Evolutionary conservation across 2,888 invertebrate species (phyloP).

Genomic region (Lepidonotus clava): DNA sequence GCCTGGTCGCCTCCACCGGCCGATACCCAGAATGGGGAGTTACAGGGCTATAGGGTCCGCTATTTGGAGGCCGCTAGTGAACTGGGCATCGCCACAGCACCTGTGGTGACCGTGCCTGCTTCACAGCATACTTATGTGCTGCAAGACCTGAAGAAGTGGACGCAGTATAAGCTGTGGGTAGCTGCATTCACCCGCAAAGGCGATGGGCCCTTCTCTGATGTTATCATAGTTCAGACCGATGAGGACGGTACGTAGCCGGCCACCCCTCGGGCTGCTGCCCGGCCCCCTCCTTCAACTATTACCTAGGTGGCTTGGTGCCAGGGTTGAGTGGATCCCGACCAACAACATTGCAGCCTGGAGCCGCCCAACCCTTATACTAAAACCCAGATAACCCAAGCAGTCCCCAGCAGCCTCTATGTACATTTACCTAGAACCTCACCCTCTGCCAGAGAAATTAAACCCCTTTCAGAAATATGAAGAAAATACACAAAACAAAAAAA

Average conservation of each 20-base stretch:
- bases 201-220: conserved; percentile 94
- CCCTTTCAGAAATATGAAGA: too few species aligned
- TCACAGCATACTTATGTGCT: conserved; percentile 84
- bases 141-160: conserved; percentile 96
- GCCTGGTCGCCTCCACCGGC: conserved; percentile 95
- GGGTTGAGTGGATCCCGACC: conserved; percentile 44
- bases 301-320: conserved; percentile 51
- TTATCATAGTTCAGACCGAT: conserved; percentile 94
- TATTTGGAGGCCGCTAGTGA: conserved; percentile 80
- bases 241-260: conserved; percentile 95
- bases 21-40: conserved; percentile 91
- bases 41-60: conserved; percentile 76
- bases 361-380: not conserved
- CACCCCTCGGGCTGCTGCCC: conserved; percentile 18
- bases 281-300: conserved; percentile 48
- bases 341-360: conserved; percentile 41
- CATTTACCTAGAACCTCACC: not conserved
- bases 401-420: not conserved
- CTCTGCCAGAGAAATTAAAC: too few species aligned
- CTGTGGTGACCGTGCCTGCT: conserved; percentile 72
- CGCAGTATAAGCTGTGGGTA: conserved; percentile 97
- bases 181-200: conserved; percentile 87
- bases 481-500: too few species aligned
- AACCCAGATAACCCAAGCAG: not conserved
- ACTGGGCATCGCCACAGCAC: conserved; percentile 83